These are phyloP conservation scores for Rhorus exstirpatorius DNA, from an alignment of 2,888 invertebrate genomes.

Conservation along the genomic window DNA sequence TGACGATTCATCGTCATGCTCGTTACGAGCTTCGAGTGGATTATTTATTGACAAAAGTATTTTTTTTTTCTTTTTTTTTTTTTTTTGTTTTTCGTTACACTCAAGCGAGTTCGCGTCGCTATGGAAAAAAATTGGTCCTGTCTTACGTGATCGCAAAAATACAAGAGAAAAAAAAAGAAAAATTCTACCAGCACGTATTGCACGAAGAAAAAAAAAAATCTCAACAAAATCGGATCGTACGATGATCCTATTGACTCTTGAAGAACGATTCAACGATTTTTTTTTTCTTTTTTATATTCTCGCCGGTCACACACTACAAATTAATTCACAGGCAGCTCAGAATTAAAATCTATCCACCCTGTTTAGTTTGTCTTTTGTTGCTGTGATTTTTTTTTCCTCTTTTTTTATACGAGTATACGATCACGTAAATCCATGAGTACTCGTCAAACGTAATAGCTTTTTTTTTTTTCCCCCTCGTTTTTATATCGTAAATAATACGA, in stretches of 20 bases:
- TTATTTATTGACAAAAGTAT: constrained; percentile 43
- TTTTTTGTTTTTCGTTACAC: constrained; percentile 29
- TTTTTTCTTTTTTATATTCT: not conserved
- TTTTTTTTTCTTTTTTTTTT: too few species aligned
- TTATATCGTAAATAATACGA: constrained; percentile 45
- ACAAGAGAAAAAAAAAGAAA: constrained; percentile 26
- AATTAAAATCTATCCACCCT: constrained; percentile 66
- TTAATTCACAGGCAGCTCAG: constrained; percentile 55
- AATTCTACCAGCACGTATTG: constrained; percentile 47
- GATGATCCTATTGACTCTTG: constrained; percentile 53
- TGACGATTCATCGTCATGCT: too few species aligned
- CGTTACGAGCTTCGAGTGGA: constrained; percentile 43
- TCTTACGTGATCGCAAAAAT: constrained; percentile 37
- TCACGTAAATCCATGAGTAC: constrained; percentile 45
- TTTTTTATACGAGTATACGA: constrained; percentile 45
- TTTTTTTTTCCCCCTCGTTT: constrained; percentile 35
- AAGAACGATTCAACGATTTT: constrained; percentile 35
- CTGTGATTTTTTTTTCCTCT: constrained; percentile 10
- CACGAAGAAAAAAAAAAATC: constrained; percentile 26
- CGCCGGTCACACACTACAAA: constrained; percentile 40
- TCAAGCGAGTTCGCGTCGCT: constrained; percentile 48
- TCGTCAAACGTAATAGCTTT: constrained; percentile 7
- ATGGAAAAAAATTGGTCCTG: constrained; percentile 66
- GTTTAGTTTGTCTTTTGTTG: constrained; percentile 36
- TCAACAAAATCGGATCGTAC: constrained; percentile 35